Evolutionary conservation across 64 coral and sea anemone genomes (phyloP), one percentile per base, ranked within the genome.

Genomic region (Stichodactyla helianthus): DNA sequence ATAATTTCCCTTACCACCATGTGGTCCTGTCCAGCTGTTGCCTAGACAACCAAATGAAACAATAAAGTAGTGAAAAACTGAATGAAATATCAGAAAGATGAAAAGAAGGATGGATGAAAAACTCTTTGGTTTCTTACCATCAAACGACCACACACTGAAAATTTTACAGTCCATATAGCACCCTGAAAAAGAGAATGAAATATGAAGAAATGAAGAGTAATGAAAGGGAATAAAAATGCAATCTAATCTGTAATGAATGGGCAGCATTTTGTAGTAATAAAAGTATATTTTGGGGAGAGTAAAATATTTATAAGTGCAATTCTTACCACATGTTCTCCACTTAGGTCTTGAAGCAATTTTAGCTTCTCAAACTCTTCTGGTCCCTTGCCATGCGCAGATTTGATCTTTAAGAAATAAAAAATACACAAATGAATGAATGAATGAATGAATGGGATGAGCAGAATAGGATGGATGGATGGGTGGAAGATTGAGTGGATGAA

Each of bases 151-250:
- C 95, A 98, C 6, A 91, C 86, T 26, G 95, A 89, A 89, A 98
- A 98, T 56, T 98, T 98, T 52, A 98, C 93, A 78, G 95, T 98
- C 95, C 95, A 98, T 53, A 98, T 86, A 87, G 95, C 95, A 65
- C 95, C 95, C 95, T 98, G 51, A 82, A 82, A 91, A 20, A 89
- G 28, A 82, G 5, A 11, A 64, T 20, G 6, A 4, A 77, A n/a
- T 27, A 26, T 63, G 11, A 52, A 58, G 8, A 58, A 58, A 58
- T 58, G 55, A 11, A 58, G 8, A 11, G 14, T 4, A 58, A 58
- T 15, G 14, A 11, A 58, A 58, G 55, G 55, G 14, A 11, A 58
- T 11, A 58, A 58, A 11, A 58, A 58, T 11, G 35, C 35, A 44
- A 44, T 44, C 35, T 44, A 44, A 44, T 44, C 35, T 44, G 35